Evolutionary conservation across 2,888 invertebrate genomes (phyloP).

Genomic region (Tholera decimalis): DNA sequence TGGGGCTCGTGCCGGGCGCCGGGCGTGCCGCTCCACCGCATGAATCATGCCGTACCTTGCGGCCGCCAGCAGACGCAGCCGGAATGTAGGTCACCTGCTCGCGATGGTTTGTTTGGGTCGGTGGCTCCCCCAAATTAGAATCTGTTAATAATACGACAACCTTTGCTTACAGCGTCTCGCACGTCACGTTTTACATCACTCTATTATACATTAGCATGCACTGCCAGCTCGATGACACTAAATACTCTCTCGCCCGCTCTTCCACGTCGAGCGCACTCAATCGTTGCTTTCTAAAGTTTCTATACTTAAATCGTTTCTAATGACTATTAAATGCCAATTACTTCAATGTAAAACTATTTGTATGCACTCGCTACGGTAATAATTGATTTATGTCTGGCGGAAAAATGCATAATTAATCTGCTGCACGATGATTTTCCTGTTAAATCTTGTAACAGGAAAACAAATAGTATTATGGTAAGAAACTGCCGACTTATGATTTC

Average conservation of each 20-base stretch:
- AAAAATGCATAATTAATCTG: conserved; percentile 45
- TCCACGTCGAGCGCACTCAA: conserved; percentile 17
- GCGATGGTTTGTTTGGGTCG: conserved; percentile 89
- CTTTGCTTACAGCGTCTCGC: conserved; percentile 81
- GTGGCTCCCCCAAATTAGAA: conserved; percentile 87
- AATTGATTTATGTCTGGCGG: conserved; percentile 38
- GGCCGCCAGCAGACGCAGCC: conserved; percentile 82
- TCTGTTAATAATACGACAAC: conserved; percentile 88
- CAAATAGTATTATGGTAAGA: conserved; percentile 41
- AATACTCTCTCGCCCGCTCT: conserved; percentile 63
- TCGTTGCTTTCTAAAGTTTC: conserved; percentile 23
- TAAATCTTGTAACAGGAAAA: conserved; percentile 57
- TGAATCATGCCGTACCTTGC: conserved; percentile 85
- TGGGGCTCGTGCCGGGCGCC: conserved; percentile 36
- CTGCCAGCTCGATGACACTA: conserved; percentile 71
- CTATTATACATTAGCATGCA: conserved; percentile 78
- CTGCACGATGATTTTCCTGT: conserved; percentile 49
- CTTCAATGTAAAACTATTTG: conserved; percentile 25
- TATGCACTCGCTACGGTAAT: conserved; percentile 17
- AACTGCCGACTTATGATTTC: conserved; percentile 46
- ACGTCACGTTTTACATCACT: conserved; percentile 73
- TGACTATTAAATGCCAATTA: conserved; percentile 17
- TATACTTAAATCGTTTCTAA: conserved; percentile 29
- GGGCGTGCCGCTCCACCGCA: conserved; percentile 65
- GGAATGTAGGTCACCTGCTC: conserved; percentile 88